Evolutionary conservation across 2,113 vertebrate genomes (phyloP).

Genomic region (Lates calcarifer): DNA sequence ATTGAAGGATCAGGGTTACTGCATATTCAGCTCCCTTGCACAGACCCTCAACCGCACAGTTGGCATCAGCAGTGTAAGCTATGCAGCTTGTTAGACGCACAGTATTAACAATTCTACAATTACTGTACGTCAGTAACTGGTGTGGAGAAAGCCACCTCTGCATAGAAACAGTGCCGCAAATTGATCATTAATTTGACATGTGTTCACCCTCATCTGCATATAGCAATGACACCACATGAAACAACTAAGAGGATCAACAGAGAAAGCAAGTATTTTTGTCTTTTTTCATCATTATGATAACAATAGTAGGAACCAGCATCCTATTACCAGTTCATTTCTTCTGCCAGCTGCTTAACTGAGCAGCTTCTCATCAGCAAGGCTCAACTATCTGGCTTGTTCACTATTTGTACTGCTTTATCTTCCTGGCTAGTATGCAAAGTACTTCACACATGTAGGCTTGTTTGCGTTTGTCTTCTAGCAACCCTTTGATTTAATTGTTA

Average conservation of each 20-base stretch:
- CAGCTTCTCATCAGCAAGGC: constrained; percentile 26
- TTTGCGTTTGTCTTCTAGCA: constrained; percentile 21
- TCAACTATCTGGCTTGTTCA: neutral
- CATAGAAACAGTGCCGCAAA: constrained; percentile 52
- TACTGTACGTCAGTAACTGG: constrained; percentile 46
- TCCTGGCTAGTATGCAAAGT: constrained; percentile 25
- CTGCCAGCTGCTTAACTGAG: constrained; percentile 33
- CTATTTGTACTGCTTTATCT: constrained; percentile 27
- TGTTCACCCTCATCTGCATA: constrained; percentile 35
- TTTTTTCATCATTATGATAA: constrained; percentile 34
- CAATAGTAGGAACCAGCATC: constrained; percentile 18
- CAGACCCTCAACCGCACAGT: constrained; percentile 39
- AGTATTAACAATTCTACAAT: constrained; percentile 55
- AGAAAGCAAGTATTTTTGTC: constrained; percentile 24
- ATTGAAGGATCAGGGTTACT: constrained; percentile 68
- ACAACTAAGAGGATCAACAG: constrained; percentile 42
- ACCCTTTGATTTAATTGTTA: constrained; percentile 30
- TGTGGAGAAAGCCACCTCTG: constrained; percentile 22
- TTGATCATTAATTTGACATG: constrained; percentile 59
- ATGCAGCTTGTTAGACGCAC: constrained; percentile 61
- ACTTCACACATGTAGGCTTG: constrained; percentile 19
- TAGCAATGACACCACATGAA: constrained; percentile 29
- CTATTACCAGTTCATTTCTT: constrained; percentile 49
- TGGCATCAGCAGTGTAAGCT: constrained; percentile 55
- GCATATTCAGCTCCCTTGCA: constrained; percentile 62